phyloP scores from a whole-genome alignment of 2,888 invertebrate species.

The Blastobasis lacticolella region DNA sequence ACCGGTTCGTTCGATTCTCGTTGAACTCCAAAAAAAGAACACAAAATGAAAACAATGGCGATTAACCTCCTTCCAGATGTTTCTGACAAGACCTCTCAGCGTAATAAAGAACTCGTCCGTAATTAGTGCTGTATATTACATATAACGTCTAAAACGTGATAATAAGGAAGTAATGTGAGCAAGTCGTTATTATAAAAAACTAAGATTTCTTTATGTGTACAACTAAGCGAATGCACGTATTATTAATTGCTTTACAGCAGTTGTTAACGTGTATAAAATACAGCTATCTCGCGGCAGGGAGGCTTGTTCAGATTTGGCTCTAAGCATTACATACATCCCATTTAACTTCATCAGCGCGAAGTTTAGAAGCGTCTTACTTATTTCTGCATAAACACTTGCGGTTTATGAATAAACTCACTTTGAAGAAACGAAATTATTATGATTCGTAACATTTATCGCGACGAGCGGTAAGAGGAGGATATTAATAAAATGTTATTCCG shows the following conservation, averaged over 20 bases:
- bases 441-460: neutral
- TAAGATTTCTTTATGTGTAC: slow-evolving; percentile 64
- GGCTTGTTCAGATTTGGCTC: slow-evolving; percentile 30
- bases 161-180: slow-evolving; percentile 68
- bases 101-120: slow-evolving; percentile 59
- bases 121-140: slow-evolving; percentile 67
- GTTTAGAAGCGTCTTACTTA: neutral
- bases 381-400: neutral
- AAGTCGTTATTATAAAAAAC: slow-evolving; percentile 58
- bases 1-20: neutral
- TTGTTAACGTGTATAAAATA: slow-evolving; percentile 46
- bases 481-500: slow-evolving; percentile 53
- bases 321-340: slow-evolving; percentile 9
- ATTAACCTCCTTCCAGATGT: slow-evolving; percentile 53
- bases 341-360: neutral
- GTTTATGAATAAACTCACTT: neutral
- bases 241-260: slow-evolving; percentile 55
- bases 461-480: slow-evolving; percentile 11
- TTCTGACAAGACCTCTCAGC: slow-evolving; percentile 47
- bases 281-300: slow-evolving; percentile 38
- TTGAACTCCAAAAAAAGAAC: slow-evolving; percentile 35
- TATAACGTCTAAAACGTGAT: slow-evolving; percentile 62
- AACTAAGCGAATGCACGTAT: slow-evolving; percentile 55
- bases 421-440: neutral
- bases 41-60: slow-evolving; percentile 47